These are phyloP conservation scores for Apeltes quadracus DNA, from an alignment of 2,113 vertebrate species.

Conservation along the genomic window DNA sequence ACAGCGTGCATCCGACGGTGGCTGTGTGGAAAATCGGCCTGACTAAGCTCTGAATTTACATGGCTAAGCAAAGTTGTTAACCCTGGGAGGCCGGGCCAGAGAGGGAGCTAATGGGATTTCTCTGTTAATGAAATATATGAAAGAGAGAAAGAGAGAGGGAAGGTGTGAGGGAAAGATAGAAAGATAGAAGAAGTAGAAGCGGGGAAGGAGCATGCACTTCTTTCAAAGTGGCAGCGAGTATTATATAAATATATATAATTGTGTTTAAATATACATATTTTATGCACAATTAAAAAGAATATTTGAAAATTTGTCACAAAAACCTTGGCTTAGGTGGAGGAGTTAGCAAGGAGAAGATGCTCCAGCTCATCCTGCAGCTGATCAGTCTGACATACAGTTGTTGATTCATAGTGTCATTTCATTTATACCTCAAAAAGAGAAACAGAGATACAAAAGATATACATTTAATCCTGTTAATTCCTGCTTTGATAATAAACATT, in stretches of 20 bases:
- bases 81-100: constrained; percentile 77
- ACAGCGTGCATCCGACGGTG: constrained; percentile 36
- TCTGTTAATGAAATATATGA: constrained; percentile 82
- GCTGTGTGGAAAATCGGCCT: constrained; percentile 78
- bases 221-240: constrained; percentile 13
- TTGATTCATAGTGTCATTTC: background rate
- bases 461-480: no score
- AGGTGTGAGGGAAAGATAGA: constrained; percentile 11
- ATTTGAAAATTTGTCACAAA: background rate
- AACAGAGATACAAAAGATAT: no score
- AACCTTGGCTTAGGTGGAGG: background rate
- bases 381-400: background rate
- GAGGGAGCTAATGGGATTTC: constrained; percentile 81
- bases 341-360: background rate
- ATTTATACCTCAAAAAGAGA: background rate
- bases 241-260: no score
- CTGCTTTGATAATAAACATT: background rate
- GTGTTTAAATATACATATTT: background rate
- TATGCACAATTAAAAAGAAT: background rate
- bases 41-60: constrained; percentile 86
- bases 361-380: background rate
- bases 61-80: constrained; percentile 85
- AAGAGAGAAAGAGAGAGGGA: constrained; percentile 52
- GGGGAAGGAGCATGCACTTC: background rate
- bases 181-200: constrained; percentile 12